Evolutionary conservation across 2,113 vertebrate species (phyloP), one percentile per base, ranked within the genome.

Genomic region (Piaya cayana): DNA sequence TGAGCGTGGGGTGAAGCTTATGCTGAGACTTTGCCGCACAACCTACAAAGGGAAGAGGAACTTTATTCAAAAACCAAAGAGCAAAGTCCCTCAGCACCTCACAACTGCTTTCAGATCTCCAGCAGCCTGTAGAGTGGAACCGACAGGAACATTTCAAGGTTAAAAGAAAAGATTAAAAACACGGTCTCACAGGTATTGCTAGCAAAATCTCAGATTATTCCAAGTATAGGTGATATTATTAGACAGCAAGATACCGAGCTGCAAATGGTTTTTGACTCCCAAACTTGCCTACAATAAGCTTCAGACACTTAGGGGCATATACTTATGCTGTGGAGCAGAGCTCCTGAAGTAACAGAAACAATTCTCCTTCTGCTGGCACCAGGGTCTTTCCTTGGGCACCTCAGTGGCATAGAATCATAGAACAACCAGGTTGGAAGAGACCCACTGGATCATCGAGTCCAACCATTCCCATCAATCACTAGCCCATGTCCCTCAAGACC

Each of bases 131-230:
- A 78, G 37, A 92, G 34, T 78, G 47, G 60, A 94, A 92, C 47
- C 36, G 69, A 92, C 56, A 86, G 60, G 58, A 94, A 93, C 60
- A 92, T 50, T 86, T 81, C 64, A 88, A 93, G 72, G 47, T 67
- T 67, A 67, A 88, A 94, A 93, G 65, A 70, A 69, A 64, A 67
- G 36, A 82, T 37, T 90, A 75, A 86, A 92, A 94, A 2, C 15
- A 36, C 8, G 60, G 69, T 81, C 86, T 97, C 83, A 82, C 39
- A 67, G 80, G 76, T 82, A 82, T 74, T 91, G 19, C 60, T 94
- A 89, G 83, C 42, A 81, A 56, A 34, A 88, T 55, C 50, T 67
- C 47, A 69, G 64, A 90, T 83, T 86, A 84, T 86, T 91, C 47
- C 34, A 86, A 78, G n/a, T 27, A 52, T 26, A 91, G 32, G 19